These are phyloP conservation scores for Lathamus discolor DNA, from an alignment of 2,113 vertebrate genomes.

Conservation along the genomic window DNA sequence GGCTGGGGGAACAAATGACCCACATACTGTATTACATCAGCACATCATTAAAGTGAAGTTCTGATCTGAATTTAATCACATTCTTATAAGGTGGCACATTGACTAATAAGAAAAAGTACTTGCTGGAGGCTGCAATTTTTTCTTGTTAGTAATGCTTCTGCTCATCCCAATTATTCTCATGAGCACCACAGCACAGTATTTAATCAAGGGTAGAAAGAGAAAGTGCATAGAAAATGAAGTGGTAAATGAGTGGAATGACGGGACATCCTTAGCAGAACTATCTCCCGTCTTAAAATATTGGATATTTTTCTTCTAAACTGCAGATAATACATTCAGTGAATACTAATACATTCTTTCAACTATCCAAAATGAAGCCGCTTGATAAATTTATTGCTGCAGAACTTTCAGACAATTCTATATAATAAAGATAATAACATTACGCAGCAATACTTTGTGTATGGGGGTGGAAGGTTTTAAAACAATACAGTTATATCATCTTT, in stretches of 20 bases:
- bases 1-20: slow-evolving; percentile 23
- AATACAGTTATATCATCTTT: background rate
- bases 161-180: slow-evolving; percentile 66
- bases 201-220: slow-evolving; percentile 59
- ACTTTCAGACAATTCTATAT: background rate
- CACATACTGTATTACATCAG: background rate
- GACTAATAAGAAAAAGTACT: slow-evolving; percentile 64
- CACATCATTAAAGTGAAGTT: slow-evolving; percentile 49
- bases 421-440: background rate
- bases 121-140: slow-evolving; percentile 63
- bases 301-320: background rate
- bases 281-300: slow-evolving; percentile 24
- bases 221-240: slow-evolving; percentile 61
- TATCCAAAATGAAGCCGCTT: background rate
- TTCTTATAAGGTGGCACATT: slow-evolving; percentile 48
- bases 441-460: background rate
- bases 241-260: background rate
- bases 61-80: slow-evolving; percentile 60
- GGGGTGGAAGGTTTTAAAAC: background rate
- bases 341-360: slow-evolving; percentile 16
- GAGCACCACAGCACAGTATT: slow-evolving; percentile 48
- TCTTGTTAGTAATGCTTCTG: slow-evolving; percentile 66
- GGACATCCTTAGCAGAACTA: slow-evolving; percentile 13
- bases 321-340: background rate
- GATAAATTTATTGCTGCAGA: slow-evolving; percentile 30